phyloP scores from a whole-genome alignment of 2,113 vertebrate species.

The Urocynchramus pylzowi region DNA sequence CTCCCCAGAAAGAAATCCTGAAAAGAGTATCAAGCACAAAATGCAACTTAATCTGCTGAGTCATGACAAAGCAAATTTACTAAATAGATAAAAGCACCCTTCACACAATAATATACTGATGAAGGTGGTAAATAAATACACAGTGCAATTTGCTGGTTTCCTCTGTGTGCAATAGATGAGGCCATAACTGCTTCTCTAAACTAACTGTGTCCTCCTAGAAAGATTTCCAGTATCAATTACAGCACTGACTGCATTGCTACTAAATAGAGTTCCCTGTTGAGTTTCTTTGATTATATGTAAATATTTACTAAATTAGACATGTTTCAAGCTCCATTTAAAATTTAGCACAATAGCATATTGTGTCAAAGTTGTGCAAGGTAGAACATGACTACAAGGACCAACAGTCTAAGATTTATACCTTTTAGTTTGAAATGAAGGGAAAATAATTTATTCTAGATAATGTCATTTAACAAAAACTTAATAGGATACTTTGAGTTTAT shows the following conservation, averaged over 20 bases:
- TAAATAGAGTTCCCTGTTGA: neutral
- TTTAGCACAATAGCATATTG: neutral
- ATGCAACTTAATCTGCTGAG: neutral
- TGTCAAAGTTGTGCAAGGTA: neutral
- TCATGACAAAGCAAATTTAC: neutral
- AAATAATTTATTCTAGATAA: neutral
- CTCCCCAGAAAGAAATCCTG: neutral
- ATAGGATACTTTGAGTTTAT: neutral
- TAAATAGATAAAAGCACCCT: neutral
- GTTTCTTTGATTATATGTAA: conserved; percentile 45
- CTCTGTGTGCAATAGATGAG: neutral
- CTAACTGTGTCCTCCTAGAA: conserved; percentile 6
- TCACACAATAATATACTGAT: neutral
- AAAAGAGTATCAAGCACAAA: neutral
- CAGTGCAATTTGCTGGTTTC: conserved; percentile 16
- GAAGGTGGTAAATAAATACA: conserved; percentile 10
- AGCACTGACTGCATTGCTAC: neutral
- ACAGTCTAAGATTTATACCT: neutral
- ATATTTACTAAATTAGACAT: conserved; percentile 25
- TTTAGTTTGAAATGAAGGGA: neutral
- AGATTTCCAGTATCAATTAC: conserved; percentile 44
- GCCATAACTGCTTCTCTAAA: conserved; percentile 13
- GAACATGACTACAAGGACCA: neutral
- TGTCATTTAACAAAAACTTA: neutral
- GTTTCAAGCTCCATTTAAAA: conserved; percentile 33